Percentiles rank a stretch among this genome's conserved stretches.
Evolutionary conservation across 35 echinoderm and acorn worm genomes (phyloP).

Genomic region (Acanthaster planci): DNA sequence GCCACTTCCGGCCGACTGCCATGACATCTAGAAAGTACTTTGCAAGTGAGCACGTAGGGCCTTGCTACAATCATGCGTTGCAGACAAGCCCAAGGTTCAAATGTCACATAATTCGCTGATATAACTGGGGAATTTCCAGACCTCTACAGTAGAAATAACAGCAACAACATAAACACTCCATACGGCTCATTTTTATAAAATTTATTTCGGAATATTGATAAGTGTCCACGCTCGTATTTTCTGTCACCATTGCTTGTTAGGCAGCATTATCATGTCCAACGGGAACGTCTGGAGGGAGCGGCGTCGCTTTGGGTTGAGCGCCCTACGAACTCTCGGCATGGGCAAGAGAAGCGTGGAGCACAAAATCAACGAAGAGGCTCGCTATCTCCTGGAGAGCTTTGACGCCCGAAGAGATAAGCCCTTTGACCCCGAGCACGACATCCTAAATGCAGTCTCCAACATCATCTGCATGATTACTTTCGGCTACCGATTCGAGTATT

Average conservation of each 20-base stretch:
- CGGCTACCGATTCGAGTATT: slow-evolving; percentile 66
- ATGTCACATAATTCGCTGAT: too few relatives aligned
- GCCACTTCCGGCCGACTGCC: too few relatives aligned
- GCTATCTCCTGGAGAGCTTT: background rate
- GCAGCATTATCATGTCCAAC: background rate
- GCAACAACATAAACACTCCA: too few relatives aligned
- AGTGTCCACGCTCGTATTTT: background rate
- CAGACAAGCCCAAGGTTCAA: too few relatives aligned
- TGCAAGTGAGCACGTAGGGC: too few relatives aligned
- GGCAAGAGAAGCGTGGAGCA: slow-evolving; percentile 72
- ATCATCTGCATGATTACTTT: slow-evolving; percentile 74
- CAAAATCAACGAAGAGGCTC: slow-evolving; percentile 70
- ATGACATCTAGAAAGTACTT: too few relatives aligned
- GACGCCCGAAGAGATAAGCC: background rate
- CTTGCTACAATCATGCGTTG: too few relatives aligned
- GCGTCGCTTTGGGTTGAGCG: slow-evolving; percentile 53
- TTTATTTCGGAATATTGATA: too few relatives aligned
- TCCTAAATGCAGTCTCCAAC: slow-evolving; percentile 60
- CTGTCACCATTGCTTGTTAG: background rate
- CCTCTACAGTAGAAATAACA: too few relatives aligned
- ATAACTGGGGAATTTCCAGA: too few relatives aligned
- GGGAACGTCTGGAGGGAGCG: slow-evolving; percentile 58
- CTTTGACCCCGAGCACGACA: slow-evolving; percentile 37
- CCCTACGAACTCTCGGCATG: slow-evolving; percentile 63
- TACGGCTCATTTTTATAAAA: too few relatives aligned